These are phyloP conservation scores for Platycheirus rosarum DNA, from an alignment of 2,888 invertebrate genomes.

Conservation along the genomic window DNA sequence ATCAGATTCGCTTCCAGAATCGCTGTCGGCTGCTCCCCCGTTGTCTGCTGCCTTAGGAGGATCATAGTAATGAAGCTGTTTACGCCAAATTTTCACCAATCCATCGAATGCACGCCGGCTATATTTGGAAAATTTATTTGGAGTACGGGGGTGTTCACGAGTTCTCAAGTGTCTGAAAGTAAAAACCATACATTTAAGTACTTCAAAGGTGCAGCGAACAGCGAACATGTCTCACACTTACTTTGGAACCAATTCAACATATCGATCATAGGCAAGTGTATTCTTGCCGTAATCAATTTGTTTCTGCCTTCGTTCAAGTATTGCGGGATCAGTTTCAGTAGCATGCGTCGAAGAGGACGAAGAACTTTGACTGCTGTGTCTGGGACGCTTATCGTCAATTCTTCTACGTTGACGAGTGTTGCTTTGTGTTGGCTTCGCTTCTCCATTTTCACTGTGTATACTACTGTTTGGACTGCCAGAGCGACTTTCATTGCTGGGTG, in stretches of 20 bases:
- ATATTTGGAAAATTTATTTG: conserved; percentile 93
- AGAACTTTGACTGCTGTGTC: conserved; percentile 79
- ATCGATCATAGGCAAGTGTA: conserved; percentile 93
- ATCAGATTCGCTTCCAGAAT: conserved; percentile 64
- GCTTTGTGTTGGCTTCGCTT: conserved; percentile 31
- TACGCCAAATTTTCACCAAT: conserved; percentile 93
- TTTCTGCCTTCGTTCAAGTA: conserved; percentile 92
- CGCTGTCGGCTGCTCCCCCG: conserved; percentile 30
- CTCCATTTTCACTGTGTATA: conserved; percentile 66
- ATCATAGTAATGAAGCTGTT: conserved; percentile 92
- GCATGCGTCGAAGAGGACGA: conserved; percentile 78
- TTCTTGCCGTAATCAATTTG: conserved; percentile 98
- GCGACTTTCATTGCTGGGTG: conserved; percentile 79
- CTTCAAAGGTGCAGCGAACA: too few species aligned
- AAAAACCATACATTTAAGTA: too few species aligned
- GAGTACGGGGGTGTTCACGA: conserved; percentile 92
- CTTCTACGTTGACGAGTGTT: conserved; percentile 57
- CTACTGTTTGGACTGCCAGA: conserved; percentile 79
- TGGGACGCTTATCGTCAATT: conserved; percentile 79
- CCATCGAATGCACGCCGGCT: conserved; percentile 97
- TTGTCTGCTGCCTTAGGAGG: conserved; percentile 80
- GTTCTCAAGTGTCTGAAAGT: conserved; percentile 84
- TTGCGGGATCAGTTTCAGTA: conserved; percentile 87
- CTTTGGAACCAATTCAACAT: conserved; percentile 87
- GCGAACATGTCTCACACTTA: too few species aligned